phyloP scores from a whole-genome alignment of 2,888 invertebrate species.

The Aporophyla nigra region DNA sequence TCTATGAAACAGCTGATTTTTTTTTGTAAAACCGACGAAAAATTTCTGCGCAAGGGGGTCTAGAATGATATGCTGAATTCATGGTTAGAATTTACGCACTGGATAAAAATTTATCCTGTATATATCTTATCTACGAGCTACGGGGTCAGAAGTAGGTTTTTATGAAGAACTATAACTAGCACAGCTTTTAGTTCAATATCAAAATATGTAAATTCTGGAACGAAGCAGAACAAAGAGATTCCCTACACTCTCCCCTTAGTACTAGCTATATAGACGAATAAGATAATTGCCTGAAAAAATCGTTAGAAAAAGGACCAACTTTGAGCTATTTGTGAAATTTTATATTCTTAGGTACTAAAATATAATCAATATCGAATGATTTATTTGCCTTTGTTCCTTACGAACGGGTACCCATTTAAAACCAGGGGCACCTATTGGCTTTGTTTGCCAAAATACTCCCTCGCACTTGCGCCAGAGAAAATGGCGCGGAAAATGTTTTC shows the following conservation, averaged over 20 bases:
- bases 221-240: constrained; percentile 7
- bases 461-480: constrained; percentile 79
- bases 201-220: background rate
- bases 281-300: background rate
- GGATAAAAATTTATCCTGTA: no score
- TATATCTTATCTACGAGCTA: background rate
- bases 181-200: background rate
- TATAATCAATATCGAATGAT: constrained; percentile 26
- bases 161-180: background rate
- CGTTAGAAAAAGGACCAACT: background rate
- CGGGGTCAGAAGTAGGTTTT: background rate
- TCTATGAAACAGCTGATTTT: no score
- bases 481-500: constrained; percentile 88
- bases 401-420: constrained; percentile 71
- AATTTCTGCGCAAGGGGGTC: no score
- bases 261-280: background rate
- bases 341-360: constrained; percentile 16
- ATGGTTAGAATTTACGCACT: no score
- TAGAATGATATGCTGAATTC: no score
- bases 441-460: constrained; percentile 80
- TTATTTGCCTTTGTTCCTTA: constrained; percentile 52
- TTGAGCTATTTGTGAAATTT: background rate
- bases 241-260: background rate
- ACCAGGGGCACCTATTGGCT: constrained; percentile 72
- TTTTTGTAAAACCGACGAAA: no score